Evolutionary conservation across 1,140 invertebrate species (phyloP), one percentile per base, ranked within the genome.

Genomic region (Aphis craccivora): DNA sequence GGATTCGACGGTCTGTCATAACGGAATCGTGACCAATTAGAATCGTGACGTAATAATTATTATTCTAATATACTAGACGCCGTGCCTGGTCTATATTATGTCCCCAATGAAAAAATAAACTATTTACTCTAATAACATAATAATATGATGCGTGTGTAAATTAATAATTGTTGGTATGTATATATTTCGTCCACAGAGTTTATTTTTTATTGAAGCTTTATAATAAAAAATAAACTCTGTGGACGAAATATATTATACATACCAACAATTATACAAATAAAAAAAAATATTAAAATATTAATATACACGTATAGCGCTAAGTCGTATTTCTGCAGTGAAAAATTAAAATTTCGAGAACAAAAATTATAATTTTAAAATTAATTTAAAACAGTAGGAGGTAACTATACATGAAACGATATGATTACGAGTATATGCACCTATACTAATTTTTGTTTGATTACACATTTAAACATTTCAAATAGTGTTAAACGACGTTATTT

Each of bases 1-100:
- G 81, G 37, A 84, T 84, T 84, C 22, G 37, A 43, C 23, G 23
- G 23, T 1, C 2, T 9, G 37, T 84, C 9, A 40, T 84, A 37
- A 11, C 37, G 8, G 25, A 30, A 45, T 43, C 40, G 40, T 45
- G 43, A 43, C 11, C 84, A 48, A 87, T 87, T 87, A 87, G 11
- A 14, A n/a, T 48, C 30, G 43, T 87, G 84, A 87, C 84, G 84
- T 87, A 87, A 87, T 87, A 30, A 45, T 87, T 87, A n/a, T 87
- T 76, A 14, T 76, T 35, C 18, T n/a, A 76, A 18, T 76, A 18
- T 76, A 76, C 4, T 76, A 76, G 30, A 76, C 4, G 30, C 60
- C 60, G 60, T 9, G 9, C 30, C 60, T 76, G 60, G 30, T 0
- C 30, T n/a, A 76, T 76, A 67, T 67, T 76, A 67, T 67, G 60